A percentile compares a stretch with the other conserved stretches of the same genome.
Conservation (phyloP, 1,140 invertebrate species). For the Armadillidium nasatum region DNA sequence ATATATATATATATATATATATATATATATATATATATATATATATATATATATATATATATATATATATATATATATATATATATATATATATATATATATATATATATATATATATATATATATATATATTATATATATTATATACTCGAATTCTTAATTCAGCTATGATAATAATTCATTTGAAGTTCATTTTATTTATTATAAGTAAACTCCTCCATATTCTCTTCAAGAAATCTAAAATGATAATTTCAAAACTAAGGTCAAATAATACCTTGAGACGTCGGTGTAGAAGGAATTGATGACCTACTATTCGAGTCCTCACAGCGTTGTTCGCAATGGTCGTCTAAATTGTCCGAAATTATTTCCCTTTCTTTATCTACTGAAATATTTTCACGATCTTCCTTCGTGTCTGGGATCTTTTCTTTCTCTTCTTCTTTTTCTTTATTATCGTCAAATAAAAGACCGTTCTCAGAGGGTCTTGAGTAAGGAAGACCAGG, state of each 20-base stretch:
- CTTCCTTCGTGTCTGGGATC: neutral
- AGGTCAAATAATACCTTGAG: neutral
- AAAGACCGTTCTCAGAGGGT: neutral
- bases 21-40: neutral
- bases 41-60: neutral
- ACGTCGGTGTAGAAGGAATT: neutral
- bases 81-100: constrained; percentile 23
- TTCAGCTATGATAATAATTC: no score
- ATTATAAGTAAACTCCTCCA: no score
- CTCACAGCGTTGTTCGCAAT: neutral
- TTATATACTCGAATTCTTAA: no score
- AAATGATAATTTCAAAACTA: no score
- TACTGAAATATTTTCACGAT: neutral
- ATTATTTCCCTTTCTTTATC: neutral
- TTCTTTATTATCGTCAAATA: neutral
- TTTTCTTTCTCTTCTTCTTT: neutral
- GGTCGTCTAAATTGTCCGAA: neutral
- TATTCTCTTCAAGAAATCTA: no score
- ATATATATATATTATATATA: neutral
- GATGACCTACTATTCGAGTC: neutral
- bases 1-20: no score
- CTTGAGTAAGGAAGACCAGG: neutral
- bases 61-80: constrained; percentile 13
- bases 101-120: constrained; percentile 20
- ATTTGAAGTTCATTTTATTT: no score